phyloP scores from a whole-genome alignment of 2,888 invertebrate species.

The Seira musarum region DNA sequence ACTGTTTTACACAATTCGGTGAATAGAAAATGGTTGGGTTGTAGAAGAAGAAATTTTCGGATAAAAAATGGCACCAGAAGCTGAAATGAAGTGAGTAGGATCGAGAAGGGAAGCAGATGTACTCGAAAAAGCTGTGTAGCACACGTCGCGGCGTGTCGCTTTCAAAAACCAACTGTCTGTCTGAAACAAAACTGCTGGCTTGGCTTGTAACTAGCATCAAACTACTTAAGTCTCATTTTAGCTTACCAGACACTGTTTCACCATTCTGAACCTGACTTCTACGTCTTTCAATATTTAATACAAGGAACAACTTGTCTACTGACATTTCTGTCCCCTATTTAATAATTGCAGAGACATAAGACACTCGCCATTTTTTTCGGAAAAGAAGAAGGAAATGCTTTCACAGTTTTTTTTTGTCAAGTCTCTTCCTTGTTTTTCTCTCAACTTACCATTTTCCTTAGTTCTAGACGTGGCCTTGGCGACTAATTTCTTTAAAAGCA shows the following conservation, averaged over 20 bases:
- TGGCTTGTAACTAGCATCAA: background rate
- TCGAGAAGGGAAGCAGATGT: background rate
- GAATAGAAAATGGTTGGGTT: background rate
- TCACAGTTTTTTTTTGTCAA: background rate
- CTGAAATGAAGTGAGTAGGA: no score
- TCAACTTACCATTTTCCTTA: background rate
- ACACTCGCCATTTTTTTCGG: background rate
- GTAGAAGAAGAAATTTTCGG: no score
- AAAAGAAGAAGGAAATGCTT: no score
- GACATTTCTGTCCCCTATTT: background rate
- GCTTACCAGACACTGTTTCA: background rate
- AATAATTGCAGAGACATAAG: background rate
- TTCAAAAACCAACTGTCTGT: background rate
- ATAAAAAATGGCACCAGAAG: background rate
- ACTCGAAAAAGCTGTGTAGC: background rate
- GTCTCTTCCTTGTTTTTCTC: background rate
- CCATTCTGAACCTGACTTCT: background rate
- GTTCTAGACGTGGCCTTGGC: background rate
- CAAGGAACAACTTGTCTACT: background rate
- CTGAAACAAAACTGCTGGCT: background rate
- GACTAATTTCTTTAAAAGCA: background rate
- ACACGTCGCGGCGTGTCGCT: background rate
- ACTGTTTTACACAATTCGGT: background rate
- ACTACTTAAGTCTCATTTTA: background rate
- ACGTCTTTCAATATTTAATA: background rate